phyloP scores from a whole-genome alignment of 23 tunicate genomes.

The Trididemnum nubilum region DNA sequence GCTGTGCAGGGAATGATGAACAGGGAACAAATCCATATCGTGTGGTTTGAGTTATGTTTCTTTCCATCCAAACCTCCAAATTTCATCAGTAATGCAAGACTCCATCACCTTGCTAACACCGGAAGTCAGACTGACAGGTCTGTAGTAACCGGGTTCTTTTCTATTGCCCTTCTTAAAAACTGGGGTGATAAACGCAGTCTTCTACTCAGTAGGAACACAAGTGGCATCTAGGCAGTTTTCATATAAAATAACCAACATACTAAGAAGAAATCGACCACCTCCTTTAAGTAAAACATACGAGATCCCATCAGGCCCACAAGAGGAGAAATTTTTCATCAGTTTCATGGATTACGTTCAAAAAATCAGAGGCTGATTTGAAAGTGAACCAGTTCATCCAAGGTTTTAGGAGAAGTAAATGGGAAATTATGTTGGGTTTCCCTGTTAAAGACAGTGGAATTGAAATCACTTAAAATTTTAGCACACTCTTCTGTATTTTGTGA shows the following conservation, averaged over 20 bases:
- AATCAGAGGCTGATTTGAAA: background rate
- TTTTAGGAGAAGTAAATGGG: background rate
- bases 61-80: background rate
- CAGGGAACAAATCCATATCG: background rate
- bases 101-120: conserved; percentile 10
- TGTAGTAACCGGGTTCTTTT: background rate
- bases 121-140: background rate
- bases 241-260: background rate
- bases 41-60: background rate
- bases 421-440: background rate
- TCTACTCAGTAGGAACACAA: background rate
- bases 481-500: background rate
- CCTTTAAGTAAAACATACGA: background rate
- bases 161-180: background rate
- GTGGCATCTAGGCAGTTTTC: background rate
- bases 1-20: background rate
- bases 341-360: background rate
- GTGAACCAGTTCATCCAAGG: background rate
- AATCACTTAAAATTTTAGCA: background rate
- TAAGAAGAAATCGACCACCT: background rate
- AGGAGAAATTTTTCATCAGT: background rate
- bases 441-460: background rate
- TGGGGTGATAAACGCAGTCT: background rate
- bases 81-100: background rate
- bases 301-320: background rate